A percentile compares a stretch with the other conserved stretches of the same genome.
Conservation (phyloP, 2,797 vertebrate species). For the Discoglossus pictus region DNA sequence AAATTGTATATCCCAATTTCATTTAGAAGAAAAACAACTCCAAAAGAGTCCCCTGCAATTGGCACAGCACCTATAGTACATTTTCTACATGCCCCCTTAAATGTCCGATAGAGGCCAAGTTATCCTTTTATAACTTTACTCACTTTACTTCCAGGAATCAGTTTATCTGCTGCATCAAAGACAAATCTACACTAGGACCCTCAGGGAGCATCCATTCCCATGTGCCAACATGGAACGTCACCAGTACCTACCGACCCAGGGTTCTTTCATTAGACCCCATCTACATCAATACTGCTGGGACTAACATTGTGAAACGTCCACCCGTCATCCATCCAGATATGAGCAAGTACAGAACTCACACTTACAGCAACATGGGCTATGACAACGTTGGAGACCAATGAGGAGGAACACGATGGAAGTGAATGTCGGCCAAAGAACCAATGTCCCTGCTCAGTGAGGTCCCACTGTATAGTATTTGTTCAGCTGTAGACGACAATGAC, state of each 20-base stretch:
- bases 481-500: too few relatives aligned
- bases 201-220: not conserved
- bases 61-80: too few relatives aligned
- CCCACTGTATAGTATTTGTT: too few relatives aligned
- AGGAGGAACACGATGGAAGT: too few relatives aligned
- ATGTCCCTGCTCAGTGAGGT: too few relatives aligned
- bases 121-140: too few relatives aligned
- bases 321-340: constrained; percentile 2
- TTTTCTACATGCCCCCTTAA: too few relatives aligned
- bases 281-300: not conserved
- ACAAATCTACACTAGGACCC: not conserved
- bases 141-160: constrained; percentile 16
- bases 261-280: too few relatives aligned
- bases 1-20: too few relatives aligned
- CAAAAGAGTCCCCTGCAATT: too few relatives aligned
- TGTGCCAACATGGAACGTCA: constrained; percentile 19
- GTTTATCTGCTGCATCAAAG: constrained; percentile 23
- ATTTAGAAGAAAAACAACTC: too few relatives aligned
- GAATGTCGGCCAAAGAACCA: too few relatives aligned
- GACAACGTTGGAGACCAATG: constrained; percentile 4
- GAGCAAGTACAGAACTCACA: not conserved
- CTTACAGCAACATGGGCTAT: constrained; percentile 17
- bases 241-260: not conserved
- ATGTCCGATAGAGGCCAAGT: not conserved
- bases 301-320: not conserved